Conservation (phyloP, 2,888 invertebrate genomes). For the Monoplex corrugatus region DNA sequence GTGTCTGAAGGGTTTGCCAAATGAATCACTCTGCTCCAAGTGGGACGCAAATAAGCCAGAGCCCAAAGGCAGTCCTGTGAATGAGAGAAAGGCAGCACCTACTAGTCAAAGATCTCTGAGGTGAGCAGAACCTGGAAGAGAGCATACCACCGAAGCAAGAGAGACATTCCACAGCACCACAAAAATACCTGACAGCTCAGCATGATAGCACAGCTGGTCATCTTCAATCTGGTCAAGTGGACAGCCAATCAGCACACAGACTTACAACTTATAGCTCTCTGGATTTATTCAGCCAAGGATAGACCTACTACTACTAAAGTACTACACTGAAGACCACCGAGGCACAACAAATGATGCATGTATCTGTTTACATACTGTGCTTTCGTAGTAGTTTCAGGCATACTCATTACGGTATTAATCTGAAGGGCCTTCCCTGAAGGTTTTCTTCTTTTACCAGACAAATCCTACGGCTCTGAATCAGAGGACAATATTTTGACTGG, state of each 20-base stretch:
- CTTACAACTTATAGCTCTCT: neutral
- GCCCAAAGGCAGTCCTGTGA: neutral
- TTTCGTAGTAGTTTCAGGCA: too few species aligned
- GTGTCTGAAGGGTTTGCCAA: neutral
- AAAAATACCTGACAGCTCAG: neutral
- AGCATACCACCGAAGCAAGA: neutral
- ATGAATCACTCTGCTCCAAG: neutral
- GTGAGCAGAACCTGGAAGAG: neutral
- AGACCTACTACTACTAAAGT: neutral
- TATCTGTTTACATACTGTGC: too few species aligned
- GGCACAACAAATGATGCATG: too few species aligned
- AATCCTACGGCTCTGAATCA: too few species aligned
- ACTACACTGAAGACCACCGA: too few species aligned
- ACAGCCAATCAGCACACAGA: neutral
- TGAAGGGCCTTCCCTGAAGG: too few species aligned
- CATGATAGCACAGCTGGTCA: conserved; percentile 23
- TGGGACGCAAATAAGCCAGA: neutral
- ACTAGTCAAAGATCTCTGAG: neutral
- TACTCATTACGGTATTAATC: too few species aligned
- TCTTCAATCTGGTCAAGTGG: neutral
- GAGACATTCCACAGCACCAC: neutral
- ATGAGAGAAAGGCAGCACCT: neutral
- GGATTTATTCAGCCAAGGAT: neutral
- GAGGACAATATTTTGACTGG: too few species aligned
- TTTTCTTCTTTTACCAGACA: too few species aligned